These are phyloP conservation scores for Arrhopalites spinosus DNA, from an alignment of 2,888 invertebrate genomes.

Conservation along the genomic window DNA sequence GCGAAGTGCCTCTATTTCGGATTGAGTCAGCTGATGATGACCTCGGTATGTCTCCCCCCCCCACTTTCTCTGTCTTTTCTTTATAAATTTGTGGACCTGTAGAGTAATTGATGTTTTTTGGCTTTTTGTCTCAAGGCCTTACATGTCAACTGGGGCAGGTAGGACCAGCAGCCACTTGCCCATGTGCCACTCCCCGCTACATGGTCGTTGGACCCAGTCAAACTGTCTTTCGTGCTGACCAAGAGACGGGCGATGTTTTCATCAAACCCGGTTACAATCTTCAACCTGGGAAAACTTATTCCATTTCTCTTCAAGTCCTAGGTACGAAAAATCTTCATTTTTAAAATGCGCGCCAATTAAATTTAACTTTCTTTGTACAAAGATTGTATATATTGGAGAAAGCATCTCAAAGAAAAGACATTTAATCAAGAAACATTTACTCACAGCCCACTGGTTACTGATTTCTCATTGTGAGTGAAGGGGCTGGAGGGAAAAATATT, in stretches of 20 bases:
- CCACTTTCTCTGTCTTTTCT: neutral
- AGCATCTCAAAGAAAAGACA: neutral
- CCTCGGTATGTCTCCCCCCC: neutral
- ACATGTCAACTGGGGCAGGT: slow-evolving; percentile 57
- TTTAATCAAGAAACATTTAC: slow-evolving; percentile 30
- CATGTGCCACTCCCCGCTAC: slow-evolving; percentile 57
- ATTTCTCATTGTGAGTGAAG: neutral
- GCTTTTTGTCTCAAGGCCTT: slow-evolving; percentile 50
- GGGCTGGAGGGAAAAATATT: neutral
- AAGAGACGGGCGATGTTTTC: slow-evolving; percentile 57
- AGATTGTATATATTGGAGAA: neutral
- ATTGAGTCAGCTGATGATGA: slow-evolving; percentile 57
- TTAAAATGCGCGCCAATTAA: neutral
- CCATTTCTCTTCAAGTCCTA: slow-evolving; percentile 54
- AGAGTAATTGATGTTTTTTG: too few species aligned
- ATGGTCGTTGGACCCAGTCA: slow-evolving; percentile 45
- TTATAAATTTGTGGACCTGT: neutral
- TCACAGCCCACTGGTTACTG: slow-evolving; percentile 17
- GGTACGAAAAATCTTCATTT: too few species aligned
- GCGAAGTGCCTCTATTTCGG: slow-evolving; percentile 53
- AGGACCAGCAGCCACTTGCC: slow-evolving; percentile 57
- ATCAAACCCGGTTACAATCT: slow-evolving; percentile 52
- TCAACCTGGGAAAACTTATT: slow-evolving; percentile 48
- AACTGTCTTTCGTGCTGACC: slow-evolving; percentile 54
- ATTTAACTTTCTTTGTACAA: neutral